Evolutionary conservation across 30 jellyfish, hydroid and myxozoan species (phyloP), one percentile per base, ranked within the genome.

Genomic region (Hydractinia echinata): DNA sequence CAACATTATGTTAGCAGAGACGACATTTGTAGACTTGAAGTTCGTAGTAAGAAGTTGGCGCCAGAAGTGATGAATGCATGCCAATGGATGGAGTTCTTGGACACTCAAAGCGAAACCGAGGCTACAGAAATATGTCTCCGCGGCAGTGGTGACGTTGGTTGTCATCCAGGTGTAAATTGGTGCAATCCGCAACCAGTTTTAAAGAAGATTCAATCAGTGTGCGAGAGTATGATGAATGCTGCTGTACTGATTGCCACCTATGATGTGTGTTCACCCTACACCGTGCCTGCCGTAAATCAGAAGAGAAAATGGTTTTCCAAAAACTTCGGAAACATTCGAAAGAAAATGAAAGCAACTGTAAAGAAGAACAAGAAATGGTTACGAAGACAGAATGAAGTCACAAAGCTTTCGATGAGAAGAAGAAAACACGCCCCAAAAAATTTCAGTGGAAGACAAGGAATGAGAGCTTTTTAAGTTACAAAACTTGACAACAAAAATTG

Each of bases 221-320:
- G 81, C 61, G 81, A 72, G 52, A 72, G 48, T 66, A 66, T 66
- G 8, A 66, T 66, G 10, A 53, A 53, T 6, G 76, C 49, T 66
- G 76, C 76, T 66, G 76, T 66, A 13, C 21, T 66, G 5, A 66
- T 66, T 66, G 76, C 76, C 49, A 53, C 76, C 49, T 66, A 13
- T 66, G 15, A 50, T 60, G 19, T 1, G 18, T 60, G 70, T 16
- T 60, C 70, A 60, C 21, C 10, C 76, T 1, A 1, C 15, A 13
- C 0, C 76, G 44, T 30, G 48, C 8, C 15, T 7, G 8, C 49
- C 21, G 48, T 49, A 13, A 1, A 19, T 66, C 76, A 66, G 48
- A 66, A 66, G 14, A 66, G 48, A 50, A 66, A 66, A 1, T 8
- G 15, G 76, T 6, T 8, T 8, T 13, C 4, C 44, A 30, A 30